Evolutionary conservation across 2,113 vertebrate species (phyloP), one percentile per base, ranked within the genome.

Genomic region (Plectropomus leopardus): DNA sequence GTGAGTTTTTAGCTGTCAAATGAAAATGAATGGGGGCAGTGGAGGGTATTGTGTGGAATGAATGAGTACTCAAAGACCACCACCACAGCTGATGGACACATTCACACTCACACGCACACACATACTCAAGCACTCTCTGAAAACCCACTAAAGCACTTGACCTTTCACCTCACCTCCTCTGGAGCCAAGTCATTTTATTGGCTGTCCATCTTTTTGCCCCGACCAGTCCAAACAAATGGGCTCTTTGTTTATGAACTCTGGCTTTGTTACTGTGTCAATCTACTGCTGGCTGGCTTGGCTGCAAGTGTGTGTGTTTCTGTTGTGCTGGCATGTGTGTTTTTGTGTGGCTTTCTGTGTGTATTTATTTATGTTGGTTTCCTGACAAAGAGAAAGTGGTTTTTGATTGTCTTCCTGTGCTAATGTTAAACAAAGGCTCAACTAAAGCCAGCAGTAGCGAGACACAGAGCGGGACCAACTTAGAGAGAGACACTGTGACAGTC

Each of bases 81-180:
- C 86, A 58, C 64, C 66, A 58, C 81, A 83, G 81, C 78, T 84
- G 72, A 87, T 61, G 54, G 57, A 73, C 59, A 82, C 73, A 63
- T 47, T 24, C 57, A 51, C 48, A 64, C 16, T 50, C 42, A 65
- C 28, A 34, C 77, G 42, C 50, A 10, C 19, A 40, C 14, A 69
- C 11, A 65, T 26, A 44, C 34, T 59, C 47, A 77, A 60, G 61
- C 70, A 55, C 61, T 44, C 58, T 69, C 60, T 82, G 55, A 90
- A 83, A 89, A 70, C 51, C 21, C 78, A 86, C 86, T 91, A 75
- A 87, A 92, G 89, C 93, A 93, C 92, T 94, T 92, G 91, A 93
- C 87, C 92, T 89, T 82, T 86, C 60, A 88, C 89, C 93, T 65
- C 78, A 48, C 82, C 85, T 83, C 85, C 82, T 89, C 64, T 68